A percentile compares a stretch with the other conserved stretches of the same genome.
These are phyloP conservation scores for Saccopteryx bilineata DNA, from an alignment of 2,113 vertebrate species.

Conservation along the genomic window DNA sequence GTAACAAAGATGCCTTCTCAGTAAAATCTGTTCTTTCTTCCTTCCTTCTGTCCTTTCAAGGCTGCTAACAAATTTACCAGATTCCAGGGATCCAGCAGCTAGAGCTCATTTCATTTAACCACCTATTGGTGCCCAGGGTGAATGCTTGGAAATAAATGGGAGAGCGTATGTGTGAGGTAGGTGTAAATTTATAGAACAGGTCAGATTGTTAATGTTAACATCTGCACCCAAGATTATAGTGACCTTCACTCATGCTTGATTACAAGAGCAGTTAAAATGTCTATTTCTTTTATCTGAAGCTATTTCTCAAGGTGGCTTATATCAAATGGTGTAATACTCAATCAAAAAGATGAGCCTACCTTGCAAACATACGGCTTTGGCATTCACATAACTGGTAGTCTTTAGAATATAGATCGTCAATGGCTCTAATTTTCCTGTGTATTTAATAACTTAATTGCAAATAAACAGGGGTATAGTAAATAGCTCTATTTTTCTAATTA, in stretches of 20 bases:
- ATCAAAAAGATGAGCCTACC: not conserved
- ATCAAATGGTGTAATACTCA: not conserved
- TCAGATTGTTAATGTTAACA: not conserved
- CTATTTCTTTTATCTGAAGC: conserved; percentile 30
- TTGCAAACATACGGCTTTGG: not conserved
- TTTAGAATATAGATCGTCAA: not conserved
- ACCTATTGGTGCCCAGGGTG: not conserved
- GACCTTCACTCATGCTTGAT: not conserved
- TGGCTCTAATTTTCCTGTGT: not conserved
- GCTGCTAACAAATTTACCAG: conserved; percentile 21
- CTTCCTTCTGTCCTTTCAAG: not conserved
- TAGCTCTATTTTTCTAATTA: not conserved
- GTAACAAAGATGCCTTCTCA: not conserved
- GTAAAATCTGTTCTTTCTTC: not conserved
- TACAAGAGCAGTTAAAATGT: conserved; percentile 28
- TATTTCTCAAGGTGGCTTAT: conserved; percentile 7
- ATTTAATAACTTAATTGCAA: conserved; percentile 11
- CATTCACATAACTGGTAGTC: not conserved
- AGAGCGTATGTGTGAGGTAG: not conserved
- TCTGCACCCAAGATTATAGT: not conserved
- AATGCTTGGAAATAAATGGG: not conserved
- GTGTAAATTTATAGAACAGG: not conserved
- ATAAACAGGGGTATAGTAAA: conserved; percentile 10
- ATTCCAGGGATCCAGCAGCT: not conserved
- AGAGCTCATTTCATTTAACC: not conserved